phyloP scores from a whole-genome alignment of 2,113 vertebrate species.

The Grallaria varia region DNA sequence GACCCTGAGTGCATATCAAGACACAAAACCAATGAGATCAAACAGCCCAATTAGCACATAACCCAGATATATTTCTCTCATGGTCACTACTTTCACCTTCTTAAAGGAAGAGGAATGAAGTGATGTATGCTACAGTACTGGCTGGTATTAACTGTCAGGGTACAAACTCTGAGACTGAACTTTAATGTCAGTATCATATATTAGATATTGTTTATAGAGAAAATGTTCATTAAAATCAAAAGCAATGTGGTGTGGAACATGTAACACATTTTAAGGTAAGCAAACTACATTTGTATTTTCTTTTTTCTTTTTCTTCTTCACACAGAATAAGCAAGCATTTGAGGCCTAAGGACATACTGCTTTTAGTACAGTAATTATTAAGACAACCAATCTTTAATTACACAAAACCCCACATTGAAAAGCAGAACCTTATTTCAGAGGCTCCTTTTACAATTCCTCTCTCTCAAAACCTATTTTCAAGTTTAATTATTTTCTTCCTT shows the following conservation, averaged over 20 bases:
- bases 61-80: neutral
- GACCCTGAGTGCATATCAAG: neutral
- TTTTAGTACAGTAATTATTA: neutral
- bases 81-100: neutral
- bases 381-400: neutral
- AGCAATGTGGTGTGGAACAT: neutral
- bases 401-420: neutral
- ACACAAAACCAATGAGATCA: neutral
- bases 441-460: neutral
- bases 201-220: neutral
- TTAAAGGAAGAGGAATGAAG: neutral
- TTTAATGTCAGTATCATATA: fast-evolving
- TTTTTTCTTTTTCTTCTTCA: neutral
- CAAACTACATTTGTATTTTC: neutral
- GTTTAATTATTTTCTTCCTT: neutral
- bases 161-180: neutral
- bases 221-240: neutral
- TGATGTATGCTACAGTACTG: neutral
- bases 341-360: neutral
- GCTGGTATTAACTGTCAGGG: neutral
- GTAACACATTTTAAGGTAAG: neutral
- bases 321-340: neutral
- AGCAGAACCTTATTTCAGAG: neutral
- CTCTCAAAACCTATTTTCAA: neutral
- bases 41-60: neutral